phyloP scores from a whole-genome alignment of 2,888 invertebrate species.

The Phragmatobia fuliginosa region DNA sequence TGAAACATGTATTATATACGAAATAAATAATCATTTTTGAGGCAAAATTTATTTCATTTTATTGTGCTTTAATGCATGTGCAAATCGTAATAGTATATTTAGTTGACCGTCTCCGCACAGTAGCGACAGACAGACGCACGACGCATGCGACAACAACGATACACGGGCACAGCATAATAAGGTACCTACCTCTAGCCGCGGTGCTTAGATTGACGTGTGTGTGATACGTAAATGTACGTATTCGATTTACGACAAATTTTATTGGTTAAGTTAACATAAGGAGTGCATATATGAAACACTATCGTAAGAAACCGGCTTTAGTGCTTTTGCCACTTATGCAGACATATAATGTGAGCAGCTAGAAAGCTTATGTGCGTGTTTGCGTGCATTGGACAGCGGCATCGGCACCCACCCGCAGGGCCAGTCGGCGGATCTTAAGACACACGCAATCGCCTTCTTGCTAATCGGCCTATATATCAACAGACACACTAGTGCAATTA shows the following conservation, averaged over 20 bases:
- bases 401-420: slow-evolving; percentile 55
- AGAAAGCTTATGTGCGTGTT: slow-evolving; percentile 67
- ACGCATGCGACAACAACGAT: slow-evolving; percentile 65
- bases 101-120: slow-evolving; percentile 66
- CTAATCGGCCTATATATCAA: slow-evolving; percentile 78
- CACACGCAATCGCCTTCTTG: slow-evolving; percentile 78
- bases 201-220: slow-evolving; percentile 77
- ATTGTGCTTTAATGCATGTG: slow-evolving; percentile 53
- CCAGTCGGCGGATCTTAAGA: slow-evolving; percentile 66
- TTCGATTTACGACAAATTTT: slow-evolving; percentile 63
- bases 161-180: slow-evolving; percentile 74
- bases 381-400: slow-evolving; percentile 63
- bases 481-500: slow-evolving; percentile 74
- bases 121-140: slow-evolving; percentile 62
- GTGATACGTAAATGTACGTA: slow-evolving; percentile 64
- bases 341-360: slow-evolving; percentile 41
- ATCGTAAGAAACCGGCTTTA: slow-evolving; percentile 35
- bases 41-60: not conserved
- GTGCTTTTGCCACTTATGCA: slow-evolving; percentile 30
- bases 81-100: slow-evolving; percentile 57
- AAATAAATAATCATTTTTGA: slow-evolving; percentile 33
- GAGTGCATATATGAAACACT: slow-evolving; percentile 18
- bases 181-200: slow-evolving; percentile 51
- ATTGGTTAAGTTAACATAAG: slow-evolving; percentile 39
- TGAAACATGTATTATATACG: slow-evolving; percentile 17